A percentile compares a stretch with the other conserved stretches of the same genome.
phyloP scores from a whole-genome alignment of 2,113 vertebrate genomes.

The Lates calcarifer region DNA sequence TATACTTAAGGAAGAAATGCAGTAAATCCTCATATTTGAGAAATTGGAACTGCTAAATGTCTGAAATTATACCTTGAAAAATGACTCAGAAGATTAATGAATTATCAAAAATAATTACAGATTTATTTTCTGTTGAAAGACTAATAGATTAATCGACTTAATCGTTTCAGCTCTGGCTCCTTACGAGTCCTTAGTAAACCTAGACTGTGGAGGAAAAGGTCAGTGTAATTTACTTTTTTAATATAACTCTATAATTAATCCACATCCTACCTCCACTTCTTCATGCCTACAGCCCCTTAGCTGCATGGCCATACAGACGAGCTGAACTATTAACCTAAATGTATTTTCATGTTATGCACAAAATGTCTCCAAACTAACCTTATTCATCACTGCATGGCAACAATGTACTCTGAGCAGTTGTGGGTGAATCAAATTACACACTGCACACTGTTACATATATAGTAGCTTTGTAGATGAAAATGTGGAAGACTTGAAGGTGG shows the following conservation, averaged over 20 bases:
- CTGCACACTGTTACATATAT: constrained; percentile 1
- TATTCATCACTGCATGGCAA: not conserved
- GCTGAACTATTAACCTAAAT: no score
- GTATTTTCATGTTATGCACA: not conserved
- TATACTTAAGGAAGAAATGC: not conserved
- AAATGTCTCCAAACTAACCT: not conserved
- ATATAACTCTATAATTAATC: not conserved
- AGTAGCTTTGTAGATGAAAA: constrained; percentile 12
- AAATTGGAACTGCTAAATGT: not conserved
- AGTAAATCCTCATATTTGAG: not conserved
- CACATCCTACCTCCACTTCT: not conserved
- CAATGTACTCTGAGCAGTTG: not conserved
- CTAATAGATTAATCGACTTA: not conserved
- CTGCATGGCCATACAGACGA: not conserved
- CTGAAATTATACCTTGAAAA: not conserved
- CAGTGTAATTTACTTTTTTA: not conserved
- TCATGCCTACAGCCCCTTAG: not conserved
- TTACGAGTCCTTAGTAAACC: not conserved
- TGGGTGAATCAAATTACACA: not conserved
- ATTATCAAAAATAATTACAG: not conserved
- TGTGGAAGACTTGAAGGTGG: not conserved
- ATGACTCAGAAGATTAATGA: not conserved
- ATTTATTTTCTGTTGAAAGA: not conserved
- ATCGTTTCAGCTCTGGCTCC: not conserved
- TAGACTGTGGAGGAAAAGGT: not conserved